Evolutionary conservation across 2,888 invertebrate species (phyloP).

Genomic region (Pheosia tremula): DNA sequence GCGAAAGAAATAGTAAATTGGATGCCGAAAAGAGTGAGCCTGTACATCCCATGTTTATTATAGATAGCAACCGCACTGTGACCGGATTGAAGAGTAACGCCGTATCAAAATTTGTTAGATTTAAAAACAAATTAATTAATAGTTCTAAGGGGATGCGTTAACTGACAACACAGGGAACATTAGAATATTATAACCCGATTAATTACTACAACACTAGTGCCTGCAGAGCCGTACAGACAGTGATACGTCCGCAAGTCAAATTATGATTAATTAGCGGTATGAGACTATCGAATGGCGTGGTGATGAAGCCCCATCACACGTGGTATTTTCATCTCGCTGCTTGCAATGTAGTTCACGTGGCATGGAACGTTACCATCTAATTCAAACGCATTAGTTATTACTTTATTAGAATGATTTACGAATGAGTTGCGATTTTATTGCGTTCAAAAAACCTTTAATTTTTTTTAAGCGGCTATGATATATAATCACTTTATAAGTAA

Average conservation of each 20-base stretch:
- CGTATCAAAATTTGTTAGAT: constrained; percentile 61
- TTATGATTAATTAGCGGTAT: background rate
- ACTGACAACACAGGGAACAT: too few species aligned
- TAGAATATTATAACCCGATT: too few species aligned
- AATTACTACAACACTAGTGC: too few species aligned
- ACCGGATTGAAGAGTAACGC: constrained; percentile 69
- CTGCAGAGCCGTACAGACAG: too few species aligned
- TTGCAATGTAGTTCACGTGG: background rate
- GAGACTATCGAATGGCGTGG: background rate
- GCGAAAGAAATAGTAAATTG: constrained; percentile 33
- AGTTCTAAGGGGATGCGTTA: constrained; percentile 10
- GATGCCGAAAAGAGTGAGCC: constrained; percentile 35
- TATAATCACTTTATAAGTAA: too few species aligned
- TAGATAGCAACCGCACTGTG: constrained; percentile 70
- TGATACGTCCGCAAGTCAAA: too few species aligned
- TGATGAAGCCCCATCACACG: background rate
- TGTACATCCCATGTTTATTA: constrained; percentile 58
- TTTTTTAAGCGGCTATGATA: too few species aligned
- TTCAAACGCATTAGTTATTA: background rate
- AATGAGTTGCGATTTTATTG: too few species aligned
- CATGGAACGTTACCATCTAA: background rate
- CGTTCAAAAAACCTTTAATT: too few species aligned
- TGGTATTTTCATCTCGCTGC: constrained; percentile 9
- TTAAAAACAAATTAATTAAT: constrained; percentile 61
- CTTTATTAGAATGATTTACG: too few species aligned